Percentiles rank a stretch among this genome's conserved stretches.
Conservation (phyloP, 2,888 invertebrate species). For the Rhingia rostrata region DNA sequence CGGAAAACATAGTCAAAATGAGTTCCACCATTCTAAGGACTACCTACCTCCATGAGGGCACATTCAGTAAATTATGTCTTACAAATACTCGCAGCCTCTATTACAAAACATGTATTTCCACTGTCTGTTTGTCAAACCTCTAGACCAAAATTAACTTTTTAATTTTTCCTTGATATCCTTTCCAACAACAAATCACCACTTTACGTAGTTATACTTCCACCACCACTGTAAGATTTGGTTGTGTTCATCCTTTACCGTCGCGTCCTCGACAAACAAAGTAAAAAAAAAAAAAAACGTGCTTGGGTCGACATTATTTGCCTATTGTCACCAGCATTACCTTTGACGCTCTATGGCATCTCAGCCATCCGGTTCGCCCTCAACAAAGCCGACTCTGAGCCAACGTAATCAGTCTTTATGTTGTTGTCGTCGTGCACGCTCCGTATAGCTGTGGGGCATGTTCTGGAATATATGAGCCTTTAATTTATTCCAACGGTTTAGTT, state of each 20-base stretch:
- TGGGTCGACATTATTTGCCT: conserved; percentile 67
- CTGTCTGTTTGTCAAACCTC: too few relatives aligned
- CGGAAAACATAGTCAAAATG: too few relatives aligned
- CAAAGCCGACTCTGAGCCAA: conserved; percentile 11
- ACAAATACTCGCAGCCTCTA: too few relatives aligned
- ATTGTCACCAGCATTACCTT: conserved; percentile 68
- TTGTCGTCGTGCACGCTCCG: conserved; percentile 4
- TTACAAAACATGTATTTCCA: too few relatives aligned
- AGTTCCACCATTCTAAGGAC: too few relatives aligned
- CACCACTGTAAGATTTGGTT: conserved; percentile 30
- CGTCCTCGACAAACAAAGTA: conserved; percentile 48
- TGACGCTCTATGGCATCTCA: conserved; percentile 38
- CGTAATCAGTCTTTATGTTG: conserved; percentile 34
- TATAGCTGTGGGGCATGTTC: conserved; percentile 45
- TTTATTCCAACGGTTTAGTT: conserved; percentile 55
- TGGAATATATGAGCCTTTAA: conserved; percentile 61
- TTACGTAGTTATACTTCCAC: background rate
- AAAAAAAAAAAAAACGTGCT: conserved; percentile 62
- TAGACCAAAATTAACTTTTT: too few relatives aligned
- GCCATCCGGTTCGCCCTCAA: conserved; percentile 39
- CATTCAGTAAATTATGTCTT: too few relatives aligned
- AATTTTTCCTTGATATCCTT: too few relatives aligned
- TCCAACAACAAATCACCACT: too few relatives aligned
- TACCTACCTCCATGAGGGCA: too few relatives aligned
- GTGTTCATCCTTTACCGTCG: conserved; percentile 7